Percentiles rank a stretch among this genome's conserved stretches.
phyloP scores from a whole-genome alignment of 2,113 vertebrate species.

The Coturnix japonica region DNA sequence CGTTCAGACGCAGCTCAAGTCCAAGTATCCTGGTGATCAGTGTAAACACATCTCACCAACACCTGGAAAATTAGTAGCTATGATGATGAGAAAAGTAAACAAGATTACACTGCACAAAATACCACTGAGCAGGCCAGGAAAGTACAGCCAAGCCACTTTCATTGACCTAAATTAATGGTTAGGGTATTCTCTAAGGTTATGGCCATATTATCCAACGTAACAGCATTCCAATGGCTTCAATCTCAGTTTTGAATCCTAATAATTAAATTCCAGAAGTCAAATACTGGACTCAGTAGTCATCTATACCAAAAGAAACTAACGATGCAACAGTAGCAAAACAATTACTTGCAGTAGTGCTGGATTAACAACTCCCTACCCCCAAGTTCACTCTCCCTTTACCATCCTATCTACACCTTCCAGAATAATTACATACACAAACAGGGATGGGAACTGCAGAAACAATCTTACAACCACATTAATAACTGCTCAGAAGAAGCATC shows the following conservation, averaged over 20 bases:
- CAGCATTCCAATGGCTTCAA: not conserved
- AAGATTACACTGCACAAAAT: not conserved
- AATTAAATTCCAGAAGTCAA: not conserved
- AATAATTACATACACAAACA: not conserved
- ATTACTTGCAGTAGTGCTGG: not conserved
- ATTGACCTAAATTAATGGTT: not conserved
- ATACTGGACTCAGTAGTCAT: not conserved
- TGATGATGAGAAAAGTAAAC: not conserved
- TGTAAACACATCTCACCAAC: not conserved
- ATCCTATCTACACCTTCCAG: not conserved
- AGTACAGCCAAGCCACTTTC: not conserved
- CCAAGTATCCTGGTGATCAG: not conserved
- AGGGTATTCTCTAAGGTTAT: not conserved
- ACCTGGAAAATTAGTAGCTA: not conserved
- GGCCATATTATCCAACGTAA: not conserved
- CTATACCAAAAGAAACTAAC: not conserved
- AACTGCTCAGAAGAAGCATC: not conserved
- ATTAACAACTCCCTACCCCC: not conserved
- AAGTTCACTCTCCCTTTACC: not conserved
- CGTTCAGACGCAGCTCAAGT: not conserved
- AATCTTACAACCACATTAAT: not conserved
- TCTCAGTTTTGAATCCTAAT: not conserved
- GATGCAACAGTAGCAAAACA: not conserved
- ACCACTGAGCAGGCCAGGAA: not conserved
- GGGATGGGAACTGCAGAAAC: not conserved